Evolutionary conservation across 2,113 vertebrate genomes (phyloP), one percentile per base, ranked within the genome.

Genomic region (Ondatra zibethicus): DNA sequence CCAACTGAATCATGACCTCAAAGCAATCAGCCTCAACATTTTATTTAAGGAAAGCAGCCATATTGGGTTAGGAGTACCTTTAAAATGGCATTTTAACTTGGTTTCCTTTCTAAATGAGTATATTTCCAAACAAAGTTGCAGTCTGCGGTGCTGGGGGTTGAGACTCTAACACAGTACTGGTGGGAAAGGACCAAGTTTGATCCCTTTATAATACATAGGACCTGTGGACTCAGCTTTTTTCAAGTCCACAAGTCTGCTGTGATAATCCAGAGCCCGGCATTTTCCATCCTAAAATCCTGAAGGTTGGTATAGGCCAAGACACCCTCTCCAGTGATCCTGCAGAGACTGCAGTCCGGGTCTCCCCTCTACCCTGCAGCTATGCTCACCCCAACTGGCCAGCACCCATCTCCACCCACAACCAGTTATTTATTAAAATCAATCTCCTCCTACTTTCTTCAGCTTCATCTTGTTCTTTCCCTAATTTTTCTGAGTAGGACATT

Each of bases 371-470:
- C 3, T 2, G 10, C 33, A 87, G 45, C 36, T 11, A 7, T 0
- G 0, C 5, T 47, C 14, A 1, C 25, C 23, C 0, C 0, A 0
- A 25, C 21, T 1, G 0, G 0, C 39, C n/a, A 0, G 19, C 23
- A 13, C 52, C 68, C 0, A 2, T 47, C 52, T n/a, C 63, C 9
- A 42, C 36, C 12, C 42, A 21, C 1, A 0, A 31, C 68, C 29
- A 0, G 21, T 3, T 31, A 4, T n/a, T 76, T 29, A 52, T 39
- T 50, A 21, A 45, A 93, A 63, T 76, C 4, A 17, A 13, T n/a
- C 3, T 65, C 47, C 58, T n/a, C 14, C 87, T 6, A 1, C 72
- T 39, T 87, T 82, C 70, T 65, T 75, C 4, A 11, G 14, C 89
- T 91, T 70, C 66, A 42, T 88, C 96, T 87, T 75, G 72, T 47